phyloP scores from a whole-genome alignment of 92 coral and sea anemone genomes.

The Meandrina meandrites region DNA sequence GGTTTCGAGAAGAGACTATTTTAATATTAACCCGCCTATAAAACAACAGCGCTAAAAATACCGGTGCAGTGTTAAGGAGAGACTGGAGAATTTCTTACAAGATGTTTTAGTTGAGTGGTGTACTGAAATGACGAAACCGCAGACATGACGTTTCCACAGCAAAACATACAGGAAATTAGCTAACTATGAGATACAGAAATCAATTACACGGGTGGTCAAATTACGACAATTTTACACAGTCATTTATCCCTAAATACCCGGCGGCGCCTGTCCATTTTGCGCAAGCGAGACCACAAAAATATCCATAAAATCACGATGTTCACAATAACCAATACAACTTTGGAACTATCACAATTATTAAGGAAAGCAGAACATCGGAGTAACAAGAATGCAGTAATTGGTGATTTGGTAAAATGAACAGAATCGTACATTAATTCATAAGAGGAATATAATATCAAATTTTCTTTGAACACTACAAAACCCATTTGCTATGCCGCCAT shows the following conservation, averaged over 20 bases:
- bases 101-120: background rate
- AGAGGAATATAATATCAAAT: background rate
- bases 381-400: background rate
- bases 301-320: background rate
- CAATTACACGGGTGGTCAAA: background rate
- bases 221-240: background rate
- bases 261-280: background rate
- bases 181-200: background rate
- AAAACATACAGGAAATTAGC: background rate
- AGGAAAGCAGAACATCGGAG: background rate
- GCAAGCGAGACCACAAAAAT: background rate
- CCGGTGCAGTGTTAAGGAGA: background rate
- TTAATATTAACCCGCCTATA: too few relatives aligned
- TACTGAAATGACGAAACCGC: background rate
- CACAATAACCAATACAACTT: background rate
- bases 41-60: background rate
- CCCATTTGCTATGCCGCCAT: background rate
- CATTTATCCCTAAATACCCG: background rate
- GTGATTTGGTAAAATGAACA: too few relatives aligned
- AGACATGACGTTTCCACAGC: background rate
- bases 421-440: background rate
- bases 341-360: background rate
- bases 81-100: background rate
- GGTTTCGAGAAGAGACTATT: background rate
- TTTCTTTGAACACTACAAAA: background rate